Percentiles rank a stretch among this genome's conserved stretches.
These are phyloP conservation scores for Phylloscopus collybita DNA, from an alignment of 2,797 vertebrate genomes.

Conservation along the genomic window DNA sequence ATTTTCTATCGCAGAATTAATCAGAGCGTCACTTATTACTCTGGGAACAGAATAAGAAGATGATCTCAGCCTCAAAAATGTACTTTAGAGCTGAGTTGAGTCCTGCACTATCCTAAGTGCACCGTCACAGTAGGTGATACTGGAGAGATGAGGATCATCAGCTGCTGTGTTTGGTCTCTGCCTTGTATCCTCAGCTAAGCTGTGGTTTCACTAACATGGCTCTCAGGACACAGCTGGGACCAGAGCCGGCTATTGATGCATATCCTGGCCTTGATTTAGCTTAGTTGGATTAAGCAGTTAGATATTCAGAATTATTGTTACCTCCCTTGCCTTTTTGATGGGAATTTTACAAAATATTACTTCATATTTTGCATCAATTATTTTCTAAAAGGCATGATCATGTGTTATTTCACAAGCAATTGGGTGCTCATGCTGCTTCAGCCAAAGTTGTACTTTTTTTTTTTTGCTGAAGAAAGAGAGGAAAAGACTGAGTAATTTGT, in stretches of 20 bases:
- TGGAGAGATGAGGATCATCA: neutral
- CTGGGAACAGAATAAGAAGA: conserved; percentile 40
- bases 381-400: neutral
- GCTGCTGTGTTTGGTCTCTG: neutral
- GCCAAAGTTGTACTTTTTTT: neutral
- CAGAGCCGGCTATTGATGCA: neutral
- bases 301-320: neutral
- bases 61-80: conserved; percentile 22
- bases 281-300: neutral
- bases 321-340: neutral
- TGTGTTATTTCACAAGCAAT: neutral
- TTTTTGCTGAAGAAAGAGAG: conserved; percentile 8
- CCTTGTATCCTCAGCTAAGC: neutral
- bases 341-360: neutral
- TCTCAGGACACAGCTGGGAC: neutral
- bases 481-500: conserved; percentile 58
- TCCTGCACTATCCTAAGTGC: neutral
- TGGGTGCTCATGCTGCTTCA: neutral
- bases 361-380: neutral
- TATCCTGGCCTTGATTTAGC: neutral
- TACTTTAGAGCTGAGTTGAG: neutral
- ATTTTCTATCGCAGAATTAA: conserved; percentile 51
- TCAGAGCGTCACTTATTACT: conserved; percentile 52
- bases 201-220: neutral
- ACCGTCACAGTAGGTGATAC: neutral